phyloP scores from a whole-genome alignment of 2,113 vertebrate species.

The cattle (Bos taurus) region ARS-UCD2.0 NC_037332.1:93920501-93921000 shows the following conservation, averaged over 20 bases:
- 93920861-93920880: background rate
- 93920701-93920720: background rate
- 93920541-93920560: background rate
- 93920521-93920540: background rate
- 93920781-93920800: background rate
- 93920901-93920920: background rate
- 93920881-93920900: background rate
- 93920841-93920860: background rate
- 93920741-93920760: background rate
- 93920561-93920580: background rate
- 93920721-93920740: background rate
- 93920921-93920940: background rate
- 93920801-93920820: background rate
- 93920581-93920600: background rate
- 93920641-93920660: background rate
- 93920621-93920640: background rate
- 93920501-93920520: background rate
- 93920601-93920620: background rate
- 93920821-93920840: background rate
- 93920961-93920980: background rate
- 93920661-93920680: background rate
- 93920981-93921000: background rate
- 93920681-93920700: background rate
- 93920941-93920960: background rate
- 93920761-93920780: background rate